Evolutionary conservation across 2,888 invertebrate species (phyloP), one percentile per base, ranked within the genome.

Genomic region (Ormyrus labotus): DNA sequence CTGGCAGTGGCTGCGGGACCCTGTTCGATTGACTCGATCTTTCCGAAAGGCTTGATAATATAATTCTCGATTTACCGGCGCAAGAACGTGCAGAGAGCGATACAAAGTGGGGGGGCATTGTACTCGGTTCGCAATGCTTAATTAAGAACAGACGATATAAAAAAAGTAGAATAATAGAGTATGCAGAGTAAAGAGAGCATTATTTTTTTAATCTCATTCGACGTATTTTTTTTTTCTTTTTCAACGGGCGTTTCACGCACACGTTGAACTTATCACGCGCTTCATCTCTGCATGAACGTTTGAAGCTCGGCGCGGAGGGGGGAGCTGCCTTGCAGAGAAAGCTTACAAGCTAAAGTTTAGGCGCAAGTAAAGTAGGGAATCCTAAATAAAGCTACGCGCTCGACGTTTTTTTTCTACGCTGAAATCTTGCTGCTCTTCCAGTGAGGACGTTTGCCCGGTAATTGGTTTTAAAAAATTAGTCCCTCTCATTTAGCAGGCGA

Each of bases 221-320:
- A 65, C 60, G 47, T n/a, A n/a, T 50, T 8, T 10, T 34, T 50
- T 8, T 10, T 34, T 34, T 2, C 2, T 34, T 2, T 34, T 19
- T 74, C 47, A 68, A 60, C 60, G 72, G 67, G 34, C 3, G 34
- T 34, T 2, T 34, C 1, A 0, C 1, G 2, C 19, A 65, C 60
- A 69, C 10, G 51, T 81, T 69, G 79, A 82, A 83, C 82, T 34
- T 82, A 82, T 82, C 70, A 81, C 84, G 85, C 82, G 82, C 82
- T 76, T 81, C 76, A 74, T 57, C 68, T 81, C 71, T 76, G 70
- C 72, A 73, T 58, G 7, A 51, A 45, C 7, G 68, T 68, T 80
- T 55, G 60, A 19, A 0, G 19, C 19, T 19, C 51, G 67, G 74
- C 19, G 13, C 34, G 45, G 10, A 8, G 51, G 50, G 53, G 8